Conservation (phyloP, 2,113 vertebrate genomes). For the Gorsachius goisagi region DNA sequence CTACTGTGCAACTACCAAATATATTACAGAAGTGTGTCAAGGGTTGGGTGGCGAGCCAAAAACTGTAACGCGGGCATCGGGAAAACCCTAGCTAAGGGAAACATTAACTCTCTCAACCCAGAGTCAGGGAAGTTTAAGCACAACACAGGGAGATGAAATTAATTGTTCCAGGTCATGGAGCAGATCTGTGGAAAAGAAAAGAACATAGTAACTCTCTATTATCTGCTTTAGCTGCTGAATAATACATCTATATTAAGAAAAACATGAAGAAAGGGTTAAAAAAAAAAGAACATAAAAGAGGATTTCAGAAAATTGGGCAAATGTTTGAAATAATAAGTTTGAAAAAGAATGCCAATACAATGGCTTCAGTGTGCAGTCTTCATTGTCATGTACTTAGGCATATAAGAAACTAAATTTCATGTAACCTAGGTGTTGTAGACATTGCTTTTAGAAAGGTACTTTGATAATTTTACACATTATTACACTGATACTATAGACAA, state of each 20-base stretch:
- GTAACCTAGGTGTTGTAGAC: not conserved
- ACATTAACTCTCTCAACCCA: not conserved
- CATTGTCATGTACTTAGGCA: not conserved
- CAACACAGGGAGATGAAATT: not conserved
- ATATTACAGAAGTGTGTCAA: not conserved
- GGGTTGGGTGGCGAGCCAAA: not conserved
- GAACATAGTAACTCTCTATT: not conserved
- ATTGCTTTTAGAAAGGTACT: not conserved
- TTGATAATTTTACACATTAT: not conserved
- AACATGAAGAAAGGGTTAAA: not conserved
- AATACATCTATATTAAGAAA: not conserved
- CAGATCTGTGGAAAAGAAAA: not conserved
- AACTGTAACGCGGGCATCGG: not conserved
- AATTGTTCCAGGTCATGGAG: not conserved
- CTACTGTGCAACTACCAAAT: not conserved
- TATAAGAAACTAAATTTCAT: not conserved
- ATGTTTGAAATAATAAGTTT: not conserved
- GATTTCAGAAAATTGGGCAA: not conserved
- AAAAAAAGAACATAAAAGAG: not conserved
- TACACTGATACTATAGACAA: not conserved
- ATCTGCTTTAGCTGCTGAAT: not conserved
- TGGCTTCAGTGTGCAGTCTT: not conserved
- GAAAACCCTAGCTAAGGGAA: not conserved
- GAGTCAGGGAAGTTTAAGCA: not conserved
- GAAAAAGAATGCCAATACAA: not conserved